Conservation (phyloP, 2,113 vertebrate species). For the Coptodon bakossiorum region DNA sequence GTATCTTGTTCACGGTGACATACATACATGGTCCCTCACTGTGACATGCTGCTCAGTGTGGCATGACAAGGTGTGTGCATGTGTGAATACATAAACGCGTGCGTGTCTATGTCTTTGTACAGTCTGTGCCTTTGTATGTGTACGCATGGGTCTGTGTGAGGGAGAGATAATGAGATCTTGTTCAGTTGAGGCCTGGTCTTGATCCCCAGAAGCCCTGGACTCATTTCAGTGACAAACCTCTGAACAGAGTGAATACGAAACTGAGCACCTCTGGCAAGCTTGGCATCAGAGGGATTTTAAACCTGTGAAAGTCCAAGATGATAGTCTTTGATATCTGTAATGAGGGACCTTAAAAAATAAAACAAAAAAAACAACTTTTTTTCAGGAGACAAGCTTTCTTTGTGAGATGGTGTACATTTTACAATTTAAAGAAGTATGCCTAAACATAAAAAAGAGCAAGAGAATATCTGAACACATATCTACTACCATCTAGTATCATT, state of each 20-base stretch:
- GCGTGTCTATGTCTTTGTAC: not conserved
- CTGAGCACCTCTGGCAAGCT: constrained; percentile 45
- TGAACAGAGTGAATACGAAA: constrained; percentile 29
- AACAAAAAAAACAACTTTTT: not conserved
- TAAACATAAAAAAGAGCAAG: not conserved
- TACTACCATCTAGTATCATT: not conserved
- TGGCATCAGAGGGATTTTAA: constrained; percentile 18
- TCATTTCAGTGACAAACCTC: constrained; percentile 65
- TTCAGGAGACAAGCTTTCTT: not conserved
- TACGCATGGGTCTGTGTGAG: constrained; percentile 22
- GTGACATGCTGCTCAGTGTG: constrained; percentile 34
- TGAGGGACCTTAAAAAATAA: not conserved
- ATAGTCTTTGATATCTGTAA: constrained; percentile 2
- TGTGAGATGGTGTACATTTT: not conserved
- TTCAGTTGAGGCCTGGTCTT: constrained; percentile 64
- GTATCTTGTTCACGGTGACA: constrained; percentile 34
- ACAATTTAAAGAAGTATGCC: not conserved
- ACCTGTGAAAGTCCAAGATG: not conserved
- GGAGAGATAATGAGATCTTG: constrained; percentile 68
- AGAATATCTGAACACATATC: not conserved
- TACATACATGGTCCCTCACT: constrained; percentile 41
- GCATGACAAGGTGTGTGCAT: constrained; percentile 27
- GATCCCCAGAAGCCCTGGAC: constrained; percentile 71
- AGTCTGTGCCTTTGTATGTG: not conserved
- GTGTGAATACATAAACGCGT: constrained; percentile 18